phyloP scores from a whole-genome alignment of 2,113 vertebrate genomes.

The Scophthalmus maximus region DNA sequence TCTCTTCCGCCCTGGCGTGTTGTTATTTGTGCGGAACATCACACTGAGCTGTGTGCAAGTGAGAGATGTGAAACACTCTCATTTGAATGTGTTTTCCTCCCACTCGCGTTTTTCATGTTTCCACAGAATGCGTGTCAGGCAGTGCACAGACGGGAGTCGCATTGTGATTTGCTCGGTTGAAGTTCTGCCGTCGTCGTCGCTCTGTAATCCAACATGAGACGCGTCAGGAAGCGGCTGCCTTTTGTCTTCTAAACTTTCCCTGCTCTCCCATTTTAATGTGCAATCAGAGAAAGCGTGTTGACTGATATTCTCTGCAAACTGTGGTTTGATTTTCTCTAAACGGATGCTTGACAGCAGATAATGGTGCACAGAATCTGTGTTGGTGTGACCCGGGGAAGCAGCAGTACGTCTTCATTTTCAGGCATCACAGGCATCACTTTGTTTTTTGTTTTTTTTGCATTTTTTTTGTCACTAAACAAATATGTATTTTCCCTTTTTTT shows the following conservation, averaged over 20 bases:
- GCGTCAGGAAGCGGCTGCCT: slow-evolving; percentile 43
- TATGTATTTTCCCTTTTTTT: not conserved
- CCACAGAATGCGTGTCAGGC: slow-evolving; percentile 46
- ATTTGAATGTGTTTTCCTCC: slow-evolving; percentile 41
- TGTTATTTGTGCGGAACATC: slow-evolving; percentile 38
- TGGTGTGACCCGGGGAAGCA: slow-evolving; percentile 7
- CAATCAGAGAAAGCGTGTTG: slow-evolving; percentile 39
- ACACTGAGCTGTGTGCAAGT: slow-evolving; percentile 16
- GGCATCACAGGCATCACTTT: not conserved
- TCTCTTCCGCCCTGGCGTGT: not conserved
- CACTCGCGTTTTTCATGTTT: slow-evolving; percentile 37
- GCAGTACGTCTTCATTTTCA: not conserved
- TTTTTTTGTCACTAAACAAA: not conserved
- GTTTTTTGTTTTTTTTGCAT: not conserved
- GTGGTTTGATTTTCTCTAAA: slow-evolving; percentile 33
- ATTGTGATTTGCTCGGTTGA: slow-evolving; percentile 26
- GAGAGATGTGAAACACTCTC: slow-evolving; percentile 18
- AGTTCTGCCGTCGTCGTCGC: slow-evolving; percentile 13
- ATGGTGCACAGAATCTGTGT: slow-evolving; percentile 1
- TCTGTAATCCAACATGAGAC: slow-evolving; percentile 33
- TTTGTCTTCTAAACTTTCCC: slow-evolving; percentile 19
- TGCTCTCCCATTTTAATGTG: slow-evolving; percentile 41
- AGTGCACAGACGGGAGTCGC: slow-evolving; percentile 27
- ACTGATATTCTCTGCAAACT: slow-evolving; percentile 24
- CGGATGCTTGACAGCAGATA: slow-evolving; percentile 20